A percentile compares a stretch with the other conserved stretches of the same genome.
phyloP scores from a whole-genome alignment of 2,797 vertebrate genomes.

The Setipinna tenuifilis region DNA sequence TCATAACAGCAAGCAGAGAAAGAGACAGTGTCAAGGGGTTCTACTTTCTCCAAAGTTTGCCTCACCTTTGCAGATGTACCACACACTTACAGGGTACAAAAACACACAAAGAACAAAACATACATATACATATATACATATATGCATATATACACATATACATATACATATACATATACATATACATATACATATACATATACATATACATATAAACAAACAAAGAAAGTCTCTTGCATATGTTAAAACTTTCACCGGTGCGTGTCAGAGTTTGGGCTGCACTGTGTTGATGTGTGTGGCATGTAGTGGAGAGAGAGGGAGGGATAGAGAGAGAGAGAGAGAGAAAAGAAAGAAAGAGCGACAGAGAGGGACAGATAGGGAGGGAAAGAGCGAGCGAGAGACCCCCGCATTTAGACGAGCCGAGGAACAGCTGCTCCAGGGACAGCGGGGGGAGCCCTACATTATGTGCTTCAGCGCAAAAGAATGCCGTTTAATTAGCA shows the following conservation, averaged over 20 bases:
- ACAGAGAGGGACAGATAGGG: too few species aligned
- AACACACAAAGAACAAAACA: constrained; percentile 1
- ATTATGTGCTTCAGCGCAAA: constrained; percentile 53
- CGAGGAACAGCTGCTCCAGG: constrained; percentile 50
- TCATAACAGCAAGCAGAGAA: neutral
- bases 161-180: constrained; percentile 25
- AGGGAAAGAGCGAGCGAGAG: neutral
- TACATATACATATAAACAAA: constrained; percentile 24
- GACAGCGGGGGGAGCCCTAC: constrained; percentile 40
- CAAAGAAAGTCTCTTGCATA: neutral
- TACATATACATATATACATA: constrained; percentile 13
- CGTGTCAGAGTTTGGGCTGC: neutral
- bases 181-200: constrained; percentile 16
- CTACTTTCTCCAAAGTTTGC: neutral
- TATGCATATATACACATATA: constrained; percentile 7
- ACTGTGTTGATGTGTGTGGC: constrained; percentile 26
- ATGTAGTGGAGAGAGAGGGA: neutral
- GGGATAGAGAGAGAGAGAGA: too few species aligned
- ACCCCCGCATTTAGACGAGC: constrained; percentile 14
- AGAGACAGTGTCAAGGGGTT: neutral
- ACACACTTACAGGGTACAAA: constrained; percentile 14
- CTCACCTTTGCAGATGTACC: constrained; percentile 6
- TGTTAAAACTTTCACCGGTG: neutral
- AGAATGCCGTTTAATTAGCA: constrained; percentile 56
- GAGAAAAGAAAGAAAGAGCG: neutral